Evolutionary conservation across 2,888 invertebrate genomes (phyloP).

Genomic region (Clostera curtula): DNA sequence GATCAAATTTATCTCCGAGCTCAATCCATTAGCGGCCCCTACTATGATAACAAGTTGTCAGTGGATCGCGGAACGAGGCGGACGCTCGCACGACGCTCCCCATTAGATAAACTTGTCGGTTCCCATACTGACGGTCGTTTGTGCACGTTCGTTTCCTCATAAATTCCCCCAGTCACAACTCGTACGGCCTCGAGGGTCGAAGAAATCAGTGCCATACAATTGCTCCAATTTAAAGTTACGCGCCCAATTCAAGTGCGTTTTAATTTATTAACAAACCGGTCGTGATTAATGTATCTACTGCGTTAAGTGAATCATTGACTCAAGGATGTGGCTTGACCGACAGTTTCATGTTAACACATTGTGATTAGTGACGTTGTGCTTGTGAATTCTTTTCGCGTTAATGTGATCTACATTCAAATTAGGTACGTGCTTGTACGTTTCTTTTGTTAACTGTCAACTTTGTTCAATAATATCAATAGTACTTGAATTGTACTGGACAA

Average conservation of each 20-base stretch:
- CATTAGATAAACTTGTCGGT: conserved; percentile 27
- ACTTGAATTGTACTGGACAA: too few species aligned
- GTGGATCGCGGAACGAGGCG: conserved; percentile 38
- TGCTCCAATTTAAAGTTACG: conserved; percentile 27
- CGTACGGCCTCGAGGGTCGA: conserved; percentile 7
- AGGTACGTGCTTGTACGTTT: conserved; percentile 19
- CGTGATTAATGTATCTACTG: conserved; percentile 30
- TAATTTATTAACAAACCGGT: conserved; percentile 35
- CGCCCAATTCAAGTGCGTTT: too few species aligned
- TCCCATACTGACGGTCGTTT: conserved; percentile 13
- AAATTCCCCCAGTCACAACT: conserved; percentile 3
- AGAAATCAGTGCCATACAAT: conserved; percentile 16
- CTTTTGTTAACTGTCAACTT: conserved; percentile 11
- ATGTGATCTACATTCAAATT: conserved; percentile 15
- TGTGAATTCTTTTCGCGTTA: conserved; percentile 7
- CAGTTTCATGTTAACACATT: conserved; percentile 26
- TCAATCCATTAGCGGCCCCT: conserved; percentile 62
- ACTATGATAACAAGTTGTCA: conserved; percentile 55
- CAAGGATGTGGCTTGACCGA: conserved; percentile 42
- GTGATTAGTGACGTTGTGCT: conserved; percentile 10
- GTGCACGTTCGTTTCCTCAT: conserved; percentile 4
- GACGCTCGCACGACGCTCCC: conserved; percentile 26
- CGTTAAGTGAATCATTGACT: conserved; percentile 46
- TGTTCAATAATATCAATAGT: conserved; percentile 3
- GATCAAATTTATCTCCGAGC: conserved; percentile 64